Evolutionary conservation across 1,140 invertebrate species (phyloP), one percentile per base, ranked within the genome.

Genomic region (Drosophila varians): DNA sequence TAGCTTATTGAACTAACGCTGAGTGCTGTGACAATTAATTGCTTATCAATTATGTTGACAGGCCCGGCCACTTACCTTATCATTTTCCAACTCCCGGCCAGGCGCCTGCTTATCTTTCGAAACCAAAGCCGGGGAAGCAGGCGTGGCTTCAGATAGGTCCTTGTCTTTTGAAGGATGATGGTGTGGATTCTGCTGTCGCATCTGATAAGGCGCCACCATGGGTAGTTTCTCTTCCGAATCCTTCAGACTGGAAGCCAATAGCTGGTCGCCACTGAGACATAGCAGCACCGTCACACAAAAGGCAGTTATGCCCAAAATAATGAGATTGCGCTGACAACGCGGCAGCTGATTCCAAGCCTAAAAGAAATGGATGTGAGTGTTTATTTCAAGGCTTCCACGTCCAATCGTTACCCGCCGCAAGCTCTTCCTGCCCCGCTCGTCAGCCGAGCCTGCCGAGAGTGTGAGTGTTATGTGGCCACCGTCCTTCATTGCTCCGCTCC

Each of bases 261-360:
- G 26, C 49, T 83, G 74, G 28, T 90, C 87, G 3, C 82, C 74
- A 4, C 84, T 87, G 43, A 91, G 51, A 34, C 75, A 77, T 3
- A 90, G 54, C 3, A 91, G n/a, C 3, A 90, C 42, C 6, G 69
- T 79, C 16, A 91, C 68, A 9, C 80, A 77, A 14, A 78, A 58
- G 7, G 75, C 88, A 0, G 74, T 73, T 23, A 91, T 38, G 5
- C 94, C 75, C 69, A 96, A 93, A 69, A 94, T 93, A 52, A 96
- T 92, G 28, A 96, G 92, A 83, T 94, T 96, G 36, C 95, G 93
- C 90, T 97, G 96, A 80, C 96, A 94, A 75, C 96, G 93, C n/a
- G 96, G 96, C 31, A 97, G 90, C 77, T 96, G 94, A 83, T 96
- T 96, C 96, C 96, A 97, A 90, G 93, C 92, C 96, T 97, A 77